These are phyloP conservation scores for Ypsolopha sequella DNA, from an alignment of 2,888 invertebrate species.

Conservation along the genomic window DNA sequence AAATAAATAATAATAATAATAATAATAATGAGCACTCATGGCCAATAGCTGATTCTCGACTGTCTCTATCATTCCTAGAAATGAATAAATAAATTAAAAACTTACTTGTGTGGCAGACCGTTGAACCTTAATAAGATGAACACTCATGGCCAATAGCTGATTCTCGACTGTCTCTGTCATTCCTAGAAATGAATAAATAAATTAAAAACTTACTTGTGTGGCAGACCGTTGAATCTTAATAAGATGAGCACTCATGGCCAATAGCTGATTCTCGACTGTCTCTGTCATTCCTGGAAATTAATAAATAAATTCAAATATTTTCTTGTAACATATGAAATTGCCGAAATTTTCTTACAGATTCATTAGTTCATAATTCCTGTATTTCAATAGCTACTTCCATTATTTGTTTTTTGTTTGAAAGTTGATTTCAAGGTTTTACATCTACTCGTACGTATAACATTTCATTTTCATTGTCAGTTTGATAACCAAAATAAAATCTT, in stretches of 20 bases:
- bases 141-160: conserved; percentile 85
- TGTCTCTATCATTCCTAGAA: conserved; percentile 79
- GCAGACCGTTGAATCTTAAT: no score
- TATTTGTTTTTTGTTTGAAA: no score
- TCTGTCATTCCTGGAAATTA: conserved; percentile 77
- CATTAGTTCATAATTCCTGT: no score
- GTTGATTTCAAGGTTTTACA: no score
- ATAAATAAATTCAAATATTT: background rate
- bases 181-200: conserved; percentile 41
- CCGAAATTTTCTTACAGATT: no score
- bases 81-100: background rate
- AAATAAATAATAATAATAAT: no score
- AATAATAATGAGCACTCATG: conserved; percentile 87
- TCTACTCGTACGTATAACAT: no score
- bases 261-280: conserved; percentile 83
- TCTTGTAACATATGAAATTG: no score
- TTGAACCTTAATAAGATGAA: conserved; percentile 79
- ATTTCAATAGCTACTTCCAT: no score
- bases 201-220: background rate
- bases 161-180: conserved; percentile 88
- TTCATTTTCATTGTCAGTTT: no score
- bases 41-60: conserved; percentile 87
- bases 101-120: conserved; percentile 48
- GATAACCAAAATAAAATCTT: no score
- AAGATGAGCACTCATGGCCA: conserved; percentile 86